A percentile compares a stretch with the other conserved stretches of the same genome.
These are phyloP conservation scores for Cheilosia soror DNA, from an alignment of 2,888 invertebrate genomes.

Conservation along the genomic window DNA sequence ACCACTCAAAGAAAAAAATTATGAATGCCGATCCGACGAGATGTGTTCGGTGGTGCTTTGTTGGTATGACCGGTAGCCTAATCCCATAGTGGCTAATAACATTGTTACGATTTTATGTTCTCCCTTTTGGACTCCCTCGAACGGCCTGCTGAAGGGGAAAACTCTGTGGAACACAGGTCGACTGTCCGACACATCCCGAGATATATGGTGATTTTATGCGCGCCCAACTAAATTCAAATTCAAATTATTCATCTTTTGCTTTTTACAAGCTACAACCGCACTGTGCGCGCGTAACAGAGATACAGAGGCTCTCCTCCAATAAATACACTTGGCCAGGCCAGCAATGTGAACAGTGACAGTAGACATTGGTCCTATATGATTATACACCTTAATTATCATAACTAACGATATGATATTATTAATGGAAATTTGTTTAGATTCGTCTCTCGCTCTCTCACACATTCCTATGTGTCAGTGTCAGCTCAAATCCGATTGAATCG, in stretches of 20 bases:
- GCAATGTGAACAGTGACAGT: slow-evolving; percentile 60
- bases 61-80: slow-evolving; percentile 83
- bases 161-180: slow-evolving; percentile 43
- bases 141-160: slow-evolving; percentile 52
- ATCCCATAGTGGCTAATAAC: slow-evolving; percentile 84
- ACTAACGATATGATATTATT: slow-evolving; percentile 75
- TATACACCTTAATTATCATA: slow-evolving; percentile 76
- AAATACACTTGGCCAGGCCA: slow-evolving; percentile 71
- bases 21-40: slow-evolving; percentile 39
- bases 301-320: slow-evolving; percentile 51
- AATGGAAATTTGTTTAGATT: slow-evolving; percentile 71
- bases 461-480: slow-evolving; percentile 53
- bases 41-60: slow-evolving; percentile 72
- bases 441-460: slow-evolving; percentile 33
- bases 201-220: slow-evolving; percentile 76
- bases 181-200: slow-evolving; percentile 72
- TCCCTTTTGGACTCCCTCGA: slow-evolving; percentile 47
- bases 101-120: slow-evolving; percentile 82
- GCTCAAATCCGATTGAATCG: slow-evolving; percentile 4
- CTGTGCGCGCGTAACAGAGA: slow-evolving; percentile 33
- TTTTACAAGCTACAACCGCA: slow-evolving; percentile 46
- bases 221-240: slow-evolving; percentile 71
- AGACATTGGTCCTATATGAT: slow-evolving; percentile 66
- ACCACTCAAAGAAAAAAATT: slow-evolving; percentile 49
- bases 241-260: slow-evolving; percentile 72